A percentile compares a stretch with the other conserved stretches of the same genome.
Conservation (phyloP, 2,113 vertebrate species). For the Mugil cephalus region DNA sequence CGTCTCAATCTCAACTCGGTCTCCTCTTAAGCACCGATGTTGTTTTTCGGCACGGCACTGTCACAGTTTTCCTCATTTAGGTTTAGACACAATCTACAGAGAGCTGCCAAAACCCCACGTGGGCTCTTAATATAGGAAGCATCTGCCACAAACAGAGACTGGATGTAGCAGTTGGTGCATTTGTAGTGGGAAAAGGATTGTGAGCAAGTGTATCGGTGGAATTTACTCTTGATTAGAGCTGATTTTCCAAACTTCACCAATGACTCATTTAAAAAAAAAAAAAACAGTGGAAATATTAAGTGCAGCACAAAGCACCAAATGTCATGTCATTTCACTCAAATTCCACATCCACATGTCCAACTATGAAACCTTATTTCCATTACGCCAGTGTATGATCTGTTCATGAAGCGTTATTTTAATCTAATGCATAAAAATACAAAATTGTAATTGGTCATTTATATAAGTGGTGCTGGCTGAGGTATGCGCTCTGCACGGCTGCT, state of each 20-base stretch:
- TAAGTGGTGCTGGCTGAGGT: neutral
- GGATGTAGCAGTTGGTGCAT: constrained; percentile 62
- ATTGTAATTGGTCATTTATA: no score
- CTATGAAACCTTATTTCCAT: neutral
- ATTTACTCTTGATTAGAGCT: constrained; percentile 8
- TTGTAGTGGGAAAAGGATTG: constrained; percentile 29
- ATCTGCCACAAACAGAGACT: constrained; percentile 73
- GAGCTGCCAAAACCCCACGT: constrained; percentile 46
- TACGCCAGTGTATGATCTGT: neutral
- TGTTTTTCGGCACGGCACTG: constrained; percentile 18
- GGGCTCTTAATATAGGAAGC: constrained; percentile 67
- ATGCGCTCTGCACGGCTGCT: neutral
- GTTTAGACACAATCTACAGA: constrained; percentile 59
- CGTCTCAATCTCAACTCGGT: constrained; percentile 26
- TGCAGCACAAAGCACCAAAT: neutral
- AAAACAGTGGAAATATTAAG: neutral
- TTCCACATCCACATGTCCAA: neutral
- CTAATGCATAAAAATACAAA: neutral
- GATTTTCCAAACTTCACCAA: neutral
- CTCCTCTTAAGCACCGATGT: constrained; percentile 3
- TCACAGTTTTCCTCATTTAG: constrained; percentile 34
- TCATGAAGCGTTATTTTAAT: neutral
- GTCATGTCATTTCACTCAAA: no score
- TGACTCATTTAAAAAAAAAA: constrained; percentile 5
- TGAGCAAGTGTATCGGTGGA: constrained; percentile 40